Evolutionary conservation across 2,888 invertebrate species (phyloP).

Genomic region (Tachystola acroxantha): DNA sequence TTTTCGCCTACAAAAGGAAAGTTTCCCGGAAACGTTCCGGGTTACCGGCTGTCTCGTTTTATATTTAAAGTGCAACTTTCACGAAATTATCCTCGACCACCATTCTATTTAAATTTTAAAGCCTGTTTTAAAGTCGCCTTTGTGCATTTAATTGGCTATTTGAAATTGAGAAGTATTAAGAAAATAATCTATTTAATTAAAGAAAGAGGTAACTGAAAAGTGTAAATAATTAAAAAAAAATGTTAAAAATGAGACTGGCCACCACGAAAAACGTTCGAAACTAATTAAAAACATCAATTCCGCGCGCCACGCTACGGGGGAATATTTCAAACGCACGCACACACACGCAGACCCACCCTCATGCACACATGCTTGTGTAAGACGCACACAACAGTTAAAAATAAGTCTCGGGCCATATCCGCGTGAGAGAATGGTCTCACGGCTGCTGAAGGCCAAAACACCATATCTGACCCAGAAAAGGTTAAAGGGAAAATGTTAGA

Average conservation of each 20-base stretch:
- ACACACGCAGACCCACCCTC: slow-evolving; percentile 40
- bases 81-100: slow-evolving; percentile 49
- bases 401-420: slow-evolving; percentile 70
- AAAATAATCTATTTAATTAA: neutral
- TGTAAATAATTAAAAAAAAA: slow-evolving; percentile 2
- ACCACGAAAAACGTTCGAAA: slow-evolving; percentile 71
- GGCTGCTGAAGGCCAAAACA: slow-evolving; percentile 24
- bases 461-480: slow-evolving; percentile 10
- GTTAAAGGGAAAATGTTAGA: slow-evolving; percentile 2
- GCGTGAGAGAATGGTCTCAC: slow-evolving; percentile 62
- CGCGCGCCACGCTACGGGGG: slow-evolving; percentile 59
- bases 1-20: slow-evolving; percentile 66
- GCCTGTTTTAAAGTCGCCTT: slow-evolving; percentile 11
- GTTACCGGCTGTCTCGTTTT: slow-evolving; percentile 50
- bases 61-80: slow-evolving; percentile 57
- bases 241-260: slow-evolving; percentile 53
- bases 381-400: slow-evolving; percentile 68
- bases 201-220: neutral
- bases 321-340: slow-evolving; percentile 72
- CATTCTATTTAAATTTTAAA: slow-evolving; percentile 47
- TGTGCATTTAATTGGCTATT: slow-evolving; percentile 12
- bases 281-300: slow-evolving; percentile 78
- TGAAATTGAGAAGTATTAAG: neutral
- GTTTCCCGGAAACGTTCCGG: slow-evolving; percentile 65
- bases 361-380: slow-evolving; percentile 27